Conservation (phyloP, 2,797 vertebrate genomes). For the Gymnodraco acuticeps region DNA sequence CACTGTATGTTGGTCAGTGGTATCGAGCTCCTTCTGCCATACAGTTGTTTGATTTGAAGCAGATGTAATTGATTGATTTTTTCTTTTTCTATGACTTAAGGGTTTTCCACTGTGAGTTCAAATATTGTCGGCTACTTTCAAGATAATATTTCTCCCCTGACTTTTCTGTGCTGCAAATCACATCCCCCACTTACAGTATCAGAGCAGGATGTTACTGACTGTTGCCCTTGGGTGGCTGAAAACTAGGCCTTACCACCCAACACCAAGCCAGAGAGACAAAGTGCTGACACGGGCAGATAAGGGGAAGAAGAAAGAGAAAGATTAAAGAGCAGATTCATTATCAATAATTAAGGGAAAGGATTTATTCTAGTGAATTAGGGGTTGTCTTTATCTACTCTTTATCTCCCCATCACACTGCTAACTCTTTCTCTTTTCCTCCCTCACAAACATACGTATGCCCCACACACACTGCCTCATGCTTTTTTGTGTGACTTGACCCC, state of each 20-base stretch:
- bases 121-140: slow-evolving; percentile 30
- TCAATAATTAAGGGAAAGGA: slow-evolving; percentile 85
- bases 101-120: slow-evolving; percentile 18
- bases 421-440: slow-evolving; percentile 30
- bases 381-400: slow-evolving; percentile 79
- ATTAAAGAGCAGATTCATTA: slow-evolving; percentile 84
- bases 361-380: slow-evolving; percentile 83
- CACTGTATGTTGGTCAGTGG: slow-evolving; percentile 35
- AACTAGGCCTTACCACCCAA: slow-evolving; percentile 80
- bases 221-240: slow-evolving; percentile 80
- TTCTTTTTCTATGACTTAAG: background rate
- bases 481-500: slow-evolving; percentile 68
- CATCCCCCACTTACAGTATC: slow-evolving; percentile 48
- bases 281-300: slow-evolving; percentile 83
- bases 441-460: background rate
- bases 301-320: slow-evolving; percentile 79
- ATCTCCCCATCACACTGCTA: slow-evolving; percentile 69
- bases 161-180: slow-evolving; percentile 43
- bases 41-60: background rate
- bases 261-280: slow-evolving; percentile 75
- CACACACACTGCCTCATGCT: slow-evolving; percentile 33
- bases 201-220: slow-evolving; percentile 74
- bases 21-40: slow-evolving; percentile 7
- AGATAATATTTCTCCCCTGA: slow-evolving; percentile 35
- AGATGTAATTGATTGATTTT: background rate